Base-by-base conservation (phyloP, 2,113 vertebrate genomes). In the Butastur rufipennis region DNA sequence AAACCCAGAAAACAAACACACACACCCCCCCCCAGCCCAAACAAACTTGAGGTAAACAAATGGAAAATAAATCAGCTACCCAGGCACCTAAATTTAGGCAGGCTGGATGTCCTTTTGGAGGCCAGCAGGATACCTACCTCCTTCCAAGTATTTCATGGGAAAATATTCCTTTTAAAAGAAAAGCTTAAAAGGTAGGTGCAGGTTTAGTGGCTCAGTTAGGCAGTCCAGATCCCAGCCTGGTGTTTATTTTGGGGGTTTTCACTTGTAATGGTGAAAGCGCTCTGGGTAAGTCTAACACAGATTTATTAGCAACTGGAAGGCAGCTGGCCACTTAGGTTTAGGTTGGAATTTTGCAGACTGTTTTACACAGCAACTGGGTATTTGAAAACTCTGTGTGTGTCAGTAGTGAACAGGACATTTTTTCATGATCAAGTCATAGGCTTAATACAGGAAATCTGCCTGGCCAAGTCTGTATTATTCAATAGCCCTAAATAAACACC, bases 341-440 rank as follows among this genome's bases (percentile, higher is more conserved):
- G 34, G 32, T 14, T 93, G 31, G 53, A 87, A 65, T 88, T 93
- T 65, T 91, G 59, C 73, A 86, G 81, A 21, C 38, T 81, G n/a
- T 75, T 97, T 88, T 58, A 65, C 40, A 25, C 43, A 68, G 58
- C 5, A 15, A 36, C 34, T 53, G 77, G 55, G 40, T 81, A 73
- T 79, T 43, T 80, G 73, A 85, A 90, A 68, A 56, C 56, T 82
- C 52, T 23, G 23, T 59, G 13, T 59, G 34, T 94, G 70, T 91
- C 58, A 53, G 61, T 26, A 81, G 59, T n/a, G 56, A 87, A 56
- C 55, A 79, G 81, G 58, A 93, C 95, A 95, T 96, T 80, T 96
- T 95, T 96, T 90, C 58, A 40, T 13, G 3, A 68, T 95, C 91
- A 90, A 53, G 71, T 97, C 93, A 96, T 65, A 32, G 53, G 31